A percentile compares a stretch with the other conserved stretches of the same genome.
Evolutionary conservation across 1,140 invertebrate genomes (phyloP).

Genomic region (Nylanderia fulva): DNA sequence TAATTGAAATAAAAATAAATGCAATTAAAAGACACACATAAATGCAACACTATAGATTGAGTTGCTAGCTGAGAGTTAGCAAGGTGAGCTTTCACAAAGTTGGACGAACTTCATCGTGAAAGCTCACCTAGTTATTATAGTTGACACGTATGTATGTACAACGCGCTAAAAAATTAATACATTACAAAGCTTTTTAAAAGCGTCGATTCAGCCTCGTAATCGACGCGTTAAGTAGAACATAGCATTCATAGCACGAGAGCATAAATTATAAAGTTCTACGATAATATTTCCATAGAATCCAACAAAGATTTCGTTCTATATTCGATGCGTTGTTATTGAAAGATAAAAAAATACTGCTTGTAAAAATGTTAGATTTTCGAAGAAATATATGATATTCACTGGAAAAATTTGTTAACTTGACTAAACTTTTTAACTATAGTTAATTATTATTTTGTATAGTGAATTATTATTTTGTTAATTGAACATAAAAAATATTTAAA

Average conservation of each 20-base stretch:
- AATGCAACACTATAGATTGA: not conserved
- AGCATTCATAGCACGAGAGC: not conserved
- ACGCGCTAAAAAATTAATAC: conserved; percentile 39
- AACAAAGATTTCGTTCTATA: not conserved
- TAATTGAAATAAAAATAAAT: not conserved
- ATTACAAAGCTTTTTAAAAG: conserved; percentile 22
- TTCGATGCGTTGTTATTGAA: not conserved
- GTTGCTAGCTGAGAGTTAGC: not conserved
- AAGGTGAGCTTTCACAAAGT: too few relatives aligned
- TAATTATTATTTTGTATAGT: too few relatives aligned
- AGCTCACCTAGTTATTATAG: not conserved
- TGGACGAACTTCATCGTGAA: conserved; percentile 6
- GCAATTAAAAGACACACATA: not conserved
- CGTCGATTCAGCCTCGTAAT: not conserved
- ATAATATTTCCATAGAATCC: not conserved
- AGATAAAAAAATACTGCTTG: not conserved
- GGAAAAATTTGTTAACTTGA: too few relatives aligned
- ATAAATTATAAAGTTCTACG: not conserved
- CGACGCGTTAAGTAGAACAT: conserved; percentile 1
- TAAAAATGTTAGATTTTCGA: not conserved
- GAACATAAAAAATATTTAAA: too few relatives aligned
- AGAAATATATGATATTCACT: too few relatives aligned
- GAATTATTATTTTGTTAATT: too few relatives aligned
- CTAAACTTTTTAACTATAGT: too few relatives aligned
- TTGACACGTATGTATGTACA: not conserved